A percentile compares a stretch with the other conserved stretches of the same genome.
Conservation (phyloP, 35 echinoderm and acorn worm species). For the Apostichopus californicus region DNA sequence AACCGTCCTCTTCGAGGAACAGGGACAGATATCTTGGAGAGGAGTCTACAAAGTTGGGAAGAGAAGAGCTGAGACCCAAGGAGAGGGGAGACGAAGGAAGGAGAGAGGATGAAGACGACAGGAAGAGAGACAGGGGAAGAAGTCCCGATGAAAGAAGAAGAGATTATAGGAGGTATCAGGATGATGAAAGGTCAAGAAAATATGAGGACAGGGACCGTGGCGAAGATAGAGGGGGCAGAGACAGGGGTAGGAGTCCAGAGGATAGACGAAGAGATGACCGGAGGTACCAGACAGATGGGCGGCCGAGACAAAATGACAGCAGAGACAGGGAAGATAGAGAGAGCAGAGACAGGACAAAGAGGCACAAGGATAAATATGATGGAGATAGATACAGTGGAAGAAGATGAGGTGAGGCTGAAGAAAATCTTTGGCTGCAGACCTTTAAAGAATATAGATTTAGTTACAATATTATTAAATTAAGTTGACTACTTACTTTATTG, state of each 20-base stretch:
- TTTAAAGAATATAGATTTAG: no score
- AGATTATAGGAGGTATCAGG: neutral
- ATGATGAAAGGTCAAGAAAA: no score
- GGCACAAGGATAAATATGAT: neutral
- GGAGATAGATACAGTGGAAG: conserved; percentile 3
- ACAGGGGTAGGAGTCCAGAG: neutral
- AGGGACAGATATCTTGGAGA: neutral
- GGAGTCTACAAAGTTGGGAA: neutral
- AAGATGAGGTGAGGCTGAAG: neutral
- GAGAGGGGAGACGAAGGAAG: neutral
- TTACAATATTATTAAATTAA: no score
- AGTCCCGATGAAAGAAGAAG: neutral
- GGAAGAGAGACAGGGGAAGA: neutral
- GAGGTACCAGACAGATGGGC: neutral
- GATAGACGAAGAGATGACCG: neutral
- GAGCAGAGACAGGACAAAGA: neutral
- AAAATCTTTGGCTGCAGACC: no score
- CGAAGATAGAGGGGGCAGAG: neutral
- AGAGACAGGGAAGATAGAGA: neutral
- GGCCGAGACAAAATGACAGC: no score
- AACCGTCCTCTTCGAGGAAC: neutral
- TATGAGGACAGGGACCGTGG: neutral
- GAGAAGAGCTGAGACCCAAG: neutral
- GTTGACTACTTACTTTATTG: no score
- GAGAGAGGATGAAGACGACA: neutral